Evolutionary conservation across 2,888 invertebrate genomes (phyloP), one percentile per base, ranked within the genome.

Genomic region (Notodonta dromedarius): DNA sequence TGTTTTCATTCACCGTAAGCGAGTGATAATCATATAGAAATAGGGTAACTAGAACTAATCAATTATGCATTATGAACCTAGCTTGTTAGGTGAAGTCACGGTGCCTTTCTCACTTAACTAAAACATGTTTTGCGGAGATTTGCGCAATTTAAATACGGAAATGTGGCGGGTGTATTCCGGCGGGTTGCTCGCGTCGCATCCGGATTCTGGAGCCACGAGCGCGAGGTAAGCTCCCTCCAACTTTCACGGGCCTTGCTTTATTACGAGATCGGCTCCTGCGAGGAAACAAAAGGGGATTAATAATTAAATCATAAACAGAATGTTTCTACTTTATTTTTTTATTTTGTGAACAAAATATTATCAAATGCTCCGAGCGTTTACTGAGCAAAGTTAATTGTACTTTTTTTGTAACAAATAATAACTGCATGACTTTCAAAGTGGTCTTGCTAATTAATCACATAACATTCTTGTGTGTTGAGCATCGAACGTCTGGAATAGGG

Each of bases 101-200:
- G 59, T 67, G 69, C 66, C 66, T 69, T 70, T 70, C 66, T 71
- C 66, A 72, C 74, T 78, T 71, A 75, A 76, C 74, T 76, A 69
- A 78, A 80, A 78, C 74, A 78, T 76, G 77, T 72, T 78, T 35
- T 74, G 67, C 65, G 63, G 72, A 75, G 74, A 76, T 79, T 78
- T 78, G 80, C 76, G 77, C 84, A 87, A 88, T 89, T 89, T 88
- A 84, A 87, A 86, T 82, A 72, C 83, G 86, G 86, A 85, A 85
- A 80, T 80, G 79, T 76, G 76, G 80, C 73, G 76, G 81, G 77
- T 75, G 78, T 80, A 78, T 79, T 77, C 82, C 74, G 74, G 74
- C 63, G 76, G 69, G 69, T 63, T 70, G 70, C 66, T 63, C 73
- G 69, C 67, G 74, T 79, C 80, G 79, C 69, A 68, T 69, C 70